Evolutionary conservation across 2,888 invertebrate species (phyloP), one percentile per base, ranked within the genome.

Genomic region (Watsonalla cultraria): DNA sequence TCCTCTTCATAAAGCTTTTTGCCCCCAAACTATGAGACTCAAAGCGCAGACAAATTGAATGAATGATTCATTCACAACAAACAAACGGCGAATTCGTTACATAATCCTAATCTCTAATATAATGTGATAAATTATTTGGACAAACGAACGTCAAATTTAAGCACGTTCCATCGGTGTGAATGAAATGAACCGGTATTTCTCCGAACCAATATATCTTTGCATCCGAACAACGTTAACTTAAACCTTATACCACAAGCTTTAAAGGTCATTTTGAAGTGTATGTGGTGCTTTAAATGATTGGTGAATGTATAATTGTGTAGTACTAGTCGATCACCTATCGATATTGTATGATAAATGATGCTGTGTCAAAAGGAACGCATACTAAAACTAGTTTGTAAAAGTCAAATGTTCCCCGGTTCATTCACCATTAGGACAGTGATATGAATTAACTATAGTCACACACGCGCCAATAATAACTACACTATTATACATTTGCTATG

Each of bases 291-390:
- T 54, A 66, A 62, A 39, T 14, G 14, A 55, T 65, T 69, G 59
- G 74, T 72, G 47, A 57, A 56, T 61, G 59, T 69, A 75, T 78
- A 78, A 79, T 81, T 80, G 78, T 76, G 72, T 70, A 65, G 65
- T 62, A 73, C 74, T 72, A 78, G 80, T 77, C 78, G 84, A 84
- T 86, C 85, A 82, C 76, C 70, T 66, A 75, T 82, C 77, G 85
- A 84, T 84, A 80, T 68, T 63, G 62, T 66, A 74, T 84, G 86
- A 86, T 84, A 81, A 82, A 86, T 83, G 82, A 74, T 72, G 68
- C 61, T 57, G 60, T 72, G 82, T 83, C 82, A 77, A 54, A 65
- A 54, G 54, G 62, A 72, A 72, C 66, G 66, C 68, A 69, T 66
- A 76, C 66, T 65, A 68, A 70, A 79, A 80, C 74, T 57, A 66